Conservation (phyloP, 2,113 vertebrate genomes). For the Anguilla japonica region DNA sequence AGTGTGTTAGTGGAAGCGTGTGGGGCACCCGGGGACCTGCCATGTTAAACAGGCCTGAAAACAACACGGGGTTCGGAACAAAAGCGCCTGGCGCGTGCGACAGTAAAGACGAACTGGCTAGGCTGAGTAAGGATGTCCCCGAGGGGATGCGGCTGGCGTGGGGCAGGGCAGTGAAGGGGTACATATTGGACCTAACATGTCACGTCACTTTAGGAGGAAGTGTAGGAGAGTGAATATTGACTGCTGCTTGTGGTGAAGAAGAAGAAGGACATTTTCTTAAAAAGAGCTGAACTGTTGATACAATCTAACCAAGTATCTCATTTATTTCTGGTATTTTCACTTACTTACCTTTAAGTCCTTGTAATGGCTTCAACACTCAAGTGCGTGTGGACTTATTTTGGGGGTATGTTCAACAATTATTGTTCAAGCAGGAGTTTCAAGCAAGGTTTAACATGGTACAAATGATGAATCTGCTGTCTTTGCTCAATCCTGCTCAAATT, state of each 20-base stretch:
- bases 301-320: no score
- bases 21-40: constrained; percentile 64
- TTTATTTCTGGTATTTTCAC: no score
- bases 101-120: constrained; percentile 53
- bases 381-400: no score
- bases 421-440: no score
- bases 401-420: no score
- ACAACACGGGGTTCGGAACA: constrained; percentile 68
- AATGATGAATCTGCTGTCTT: no score
- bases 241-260: background rate
- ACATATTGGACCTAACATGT: constrained; percentile 53
- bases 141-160: background rate
- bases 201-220: background rate
- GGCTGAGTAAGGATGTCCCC: constrained; percentile 22
- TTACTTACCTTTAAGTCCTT: no score
- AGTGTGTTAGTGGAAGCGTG: constrained; percentile 68
- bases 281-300: no score
- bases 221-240: background rate
- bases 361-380: no score
- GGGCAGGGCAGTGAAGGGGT: constrained; percentile 60
- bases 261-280: no score
- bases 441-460: no score
- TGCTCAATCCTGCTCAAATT: no score
- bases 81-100: constrained; percentile 61
- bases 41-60: constrained; percentile 74